phyloP scores from a whole-genome alignment of 2,888 invertebrate genomes.

The Epinotia brunnichana region DNA sequence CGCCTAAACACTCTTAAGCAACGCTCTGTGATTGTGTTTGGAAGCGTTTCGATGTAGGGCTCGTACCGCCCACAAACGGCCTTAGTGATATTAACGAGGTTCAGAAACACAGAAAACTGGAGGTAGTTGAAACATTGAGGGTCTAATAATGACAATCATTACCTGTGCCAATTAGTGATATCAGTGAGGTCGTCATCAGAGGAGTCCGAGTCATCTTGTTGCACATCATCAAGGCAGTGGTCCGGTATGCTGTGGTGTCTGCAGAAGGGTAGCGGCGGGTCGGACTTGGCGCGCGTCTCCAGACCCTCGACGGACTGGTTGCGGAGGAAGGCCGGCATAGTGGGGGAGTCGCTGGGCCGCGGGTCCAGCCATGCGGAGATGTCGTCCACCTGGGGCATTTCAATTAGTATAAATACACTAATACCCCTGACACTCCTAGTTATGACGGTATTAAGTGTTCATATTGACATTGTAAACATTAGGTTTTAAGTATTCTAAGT shows the following conservation, averaged over 20 bases:
- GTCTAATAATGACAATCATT: conserved; percentile 42
- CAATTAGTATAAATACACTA: too few species aligned
- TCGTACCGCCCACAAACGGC: too few species aligned
- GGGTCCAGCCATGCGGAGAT: conserved; percentile 77
- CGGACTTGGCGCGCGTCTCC: conserved; percentile 62
- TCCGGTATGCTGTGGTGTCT: conserved; percentile 69
- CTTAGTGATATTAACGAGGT: too few species aligned
- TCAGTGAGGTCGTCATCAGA: conserved; percentile 50
- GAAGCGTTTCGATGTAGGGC: too few species aligned
- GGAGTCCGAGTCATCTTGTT: conserved; percentile 37
- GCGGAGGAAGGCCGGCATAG: conserved; percentile 68
- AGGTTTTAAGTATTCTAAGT: too few species aligned
- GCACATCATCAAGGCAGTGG: conserved; percentile 42
- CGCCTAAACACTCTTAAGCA: too few species aligned
- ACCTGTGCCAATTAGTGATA: conserved; percentile 55
- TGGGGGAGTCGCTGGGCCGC: conserved; percentile 8
- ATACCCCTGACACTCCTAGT: too few species aligned
- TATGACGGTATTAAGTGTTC: too few species aligned
- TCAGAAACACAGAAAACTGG: too few species aligned
- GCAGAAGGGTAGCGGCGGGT: conserved; percentile 59
- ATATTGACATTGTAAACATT: too few species aligned
- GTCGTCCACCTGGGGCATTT: conserved; percentile 78
- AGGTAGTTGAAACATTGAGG: neutral
- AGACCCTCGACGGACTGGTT: conserved; percentile 78
- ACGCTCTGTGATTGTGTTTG: too few species aligned